Evolutionary conservation across 2,113 vertebrate species (phyloP), one percentile per base, ranked within the genome.

Genomic region (Pachyramphus minor): DNA sequence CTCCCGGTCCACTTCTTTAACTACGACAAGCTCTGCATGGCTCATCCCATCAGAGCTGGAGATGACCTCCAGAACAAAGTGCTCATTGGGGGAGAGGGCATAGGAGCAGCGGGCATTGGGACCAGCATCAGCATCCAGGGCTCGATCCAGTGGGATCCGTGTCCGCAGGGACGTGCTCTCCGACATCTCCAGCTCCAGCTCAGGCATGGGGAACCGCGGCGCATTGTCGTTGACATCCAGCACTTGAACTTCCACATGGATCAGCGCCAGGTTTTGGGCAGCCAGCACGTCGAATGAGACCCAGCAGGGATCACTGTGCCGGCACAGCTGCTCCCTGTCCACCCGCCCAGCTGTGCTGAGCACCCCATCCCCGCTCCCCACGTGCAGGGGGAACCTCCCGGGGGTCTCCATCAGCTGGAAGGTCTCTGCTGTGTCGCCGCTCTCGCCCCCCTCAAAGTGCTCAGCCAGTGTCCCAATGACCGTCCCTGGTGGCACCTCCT

Each of bases 101-200:
- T 99, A 99, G 33, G 97, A 98, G 92, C 99, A 98, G 59, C 97
- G 96, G 9, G 98, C 97, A 0, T 99, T 99, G 30, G 95, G 93
- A 19, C 99, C 99, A 0, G 97, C 96, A 1, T 99, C 99, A 0
- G 98, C 98, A 71, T 99, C 99, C 64, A 98, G 90, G 2, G 99
- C 99, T 82, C 98, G 97, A 69, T 99, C 99, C 97, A 99, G 95
- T 1, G 98, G 99, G 39, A 99, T 98, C n/a, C 98, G 96, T 5
- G 98, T 99, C 25, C 66, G 92, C 44, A 99, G 95, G 14, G 98
- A 97, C 2, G 98, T 98, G 0, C 98, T 99, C 97, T 99, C 99
- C 0, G 99, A 99, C 90, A 99, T 99, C 97, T 99, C 99, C 83
- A 99, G 97, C 85, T 99, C 99, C 97, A 99, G 98, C 49, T 98